phyloP scores from a whole-genome alignment of 2,888 invertebrate species.

The Tinea pellionella region DNA sequence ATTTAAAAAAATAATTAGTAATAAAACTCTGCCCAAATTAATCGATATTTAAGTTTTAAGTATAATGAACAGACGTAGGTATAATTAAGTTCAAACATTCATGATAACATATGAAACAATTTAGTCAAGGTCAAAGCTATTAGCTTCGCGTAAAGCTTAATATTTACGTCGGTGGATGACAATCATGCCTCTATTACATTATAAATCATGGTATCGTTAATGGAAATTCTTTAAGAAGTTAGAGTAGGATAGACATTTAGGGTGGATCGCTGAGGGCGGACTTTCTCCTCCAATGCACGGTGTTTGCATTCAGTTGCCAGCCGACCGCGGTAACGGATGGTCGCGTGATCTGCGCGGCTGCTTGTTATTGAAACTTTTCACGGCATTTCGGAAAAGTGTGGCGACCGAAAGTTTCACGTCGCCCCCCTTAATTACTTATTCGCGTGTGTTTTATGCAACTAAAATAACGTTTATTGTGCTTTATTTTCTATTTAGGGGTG shows the following conservation, averaged over 20 bases:
- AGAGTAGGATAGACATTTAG: slow-evolving; percentile 16
- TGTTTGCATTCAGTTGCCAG: slow-evolving; percentile 44
- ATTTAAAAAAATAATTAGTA: too few relatives aligned
- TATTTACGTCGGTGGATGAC: neutral
- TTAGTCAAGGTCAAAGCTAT: slow-evolving; percentile 6
- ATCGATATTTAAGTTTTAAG: neutral
- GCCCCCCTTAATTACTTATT: slow-evolving; percentile 51
- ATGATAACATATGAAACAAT: slow-evolving; percentile 1
- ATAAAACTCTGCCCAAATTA: too few relatives aligned
- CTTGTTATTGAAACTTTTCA: slow-evolving; percentile 10
- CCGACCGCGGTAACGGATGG: slow-evolving; percentile 30
- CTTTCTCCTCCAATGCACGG: slow-evolving; percentile 35
- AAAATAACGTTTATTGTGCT: slow-evolving; percentile 36
- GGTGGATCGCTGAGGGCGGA: slow-evolving; percentile 40
- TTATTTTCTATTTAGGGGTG: slow-evolving; percentile 21
- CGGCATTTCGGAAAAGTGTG: slow-evolving; percentile 11
- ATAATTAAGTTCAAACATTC: neutral
- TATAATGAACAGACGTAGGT: neutral
- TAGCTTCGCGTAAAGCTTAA: neutral
- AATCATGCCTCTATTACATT: neutral
- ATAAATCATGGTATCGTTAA: neutral
- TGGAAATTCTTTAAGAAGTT: neutral
- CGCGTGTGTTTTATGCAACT: slow-evolving; percentile 55
- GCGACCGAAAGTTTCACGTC: slow-evolving; percentile 23
- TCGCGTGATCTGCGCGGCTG: slow-evolving; percentile 25